Percentiles rank a stretch among this genome's conserved stretches.
Evolutionary conservation across 2,113 vertebrate genomes (phyloP).

Genomic region (Furnarius figulus): DNA sequence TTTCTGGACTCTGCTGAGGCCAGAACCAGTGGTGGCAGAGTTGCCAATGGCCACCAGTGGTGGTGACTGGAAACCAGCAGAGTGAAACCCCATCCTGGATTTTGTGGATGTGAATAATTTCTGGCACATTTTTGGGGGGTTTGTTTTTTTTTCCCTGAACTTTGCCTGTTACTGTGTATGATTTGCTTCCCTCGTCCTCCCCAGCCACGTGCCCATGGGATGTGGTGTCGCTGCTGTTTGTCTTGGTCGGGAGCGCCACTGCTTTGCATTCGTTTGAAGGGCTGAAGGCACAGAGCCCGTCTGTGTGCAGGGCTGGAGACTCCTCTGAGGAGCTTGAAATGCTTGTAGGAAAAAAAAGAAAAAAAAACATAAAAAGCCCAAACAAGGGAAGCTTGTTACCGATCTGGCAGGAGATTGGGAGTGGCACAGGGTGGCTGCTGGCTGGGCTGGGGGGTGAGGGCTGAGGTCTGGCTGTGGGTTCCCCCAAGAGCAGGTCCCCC

Average conservation of each 20-base stretch:
- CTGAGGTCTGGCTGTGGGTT: not conserved
- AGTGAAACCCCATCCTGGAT: accelerated
- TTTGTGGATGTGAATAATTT: not conserved
- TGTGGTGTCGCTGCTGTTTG: not conserved
- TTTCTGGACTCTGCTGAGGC: not conserved
- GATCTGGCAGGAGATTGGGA: not conserved
- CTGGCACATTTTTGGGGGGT: accelerated
- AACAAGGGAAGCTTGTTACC: constrained; percentile 3
- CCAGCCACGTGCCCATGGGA: not conserved
- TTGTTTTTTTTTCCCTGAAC: not conserved
- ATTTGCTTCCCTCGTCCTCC: not conserved
- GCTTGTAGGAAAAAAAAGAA: not conserved
- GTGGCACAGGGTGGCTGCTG: not conserved
- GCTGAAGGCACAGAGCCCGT: constrained; percentile 25
- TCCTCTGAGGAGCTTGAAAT: not conserved
- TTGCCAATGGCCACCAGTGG: not conserved
- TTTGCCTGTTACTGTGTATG: not conserved
- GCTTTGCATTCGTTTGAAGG: constrained; percentile 8
- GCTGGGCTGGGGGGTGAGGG: not conserved
- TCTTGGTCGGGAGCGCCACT: not conserved
- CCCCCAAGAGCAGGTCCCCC: not conserved
- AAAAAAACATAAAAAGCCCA: not conserved
- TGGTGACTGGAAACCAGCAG: not conserved
- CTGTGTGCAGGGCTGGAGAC: not conserved
- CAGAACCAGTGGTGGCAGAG: accelerated